phyloP scores from a whole-genome alignment of 2,888 invertebrate genomes.

The Cephus pulcher region DNA sequence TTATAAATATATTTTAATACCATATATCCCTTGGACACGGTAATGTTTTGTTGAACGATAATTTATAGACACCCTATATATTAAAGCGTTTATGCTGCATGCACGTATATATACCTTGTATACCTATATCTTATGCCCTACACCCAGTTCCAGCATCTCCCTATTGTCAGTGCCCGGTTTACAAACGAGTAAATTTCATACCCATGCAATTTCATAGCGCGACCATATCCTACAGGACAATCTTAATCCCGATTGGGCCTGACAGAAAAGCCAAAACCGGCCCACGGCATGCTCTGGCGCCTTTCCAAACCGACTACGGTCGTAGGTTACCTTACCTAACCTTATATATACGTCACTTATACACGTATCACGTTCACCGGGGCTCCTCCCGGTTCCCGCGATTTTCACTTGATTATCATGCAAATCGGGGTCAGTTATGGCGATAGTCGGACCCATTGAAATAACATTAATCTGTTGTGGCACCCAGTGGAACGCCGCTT shows the following conservation, averaged over 20 bases:
- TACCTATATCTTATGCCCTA: too few species aligned
- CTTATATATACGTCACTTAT: too few species aligned
- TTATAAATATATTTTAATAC: too few species aligned
- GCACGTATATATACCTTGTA: too few species aligned
- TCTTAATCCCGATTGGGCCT: constrained; percentile 22
- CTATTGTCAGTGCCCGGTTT: constrained; percentile 23
- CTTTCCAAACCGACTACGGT: too few species aligned
- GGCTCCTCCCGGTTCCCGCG: constrained; percentile 24
- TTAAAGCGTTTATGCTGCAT: too few species aligned
- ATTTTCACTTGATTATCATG: constrained; percentile 50
- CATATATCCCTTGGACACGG: too few species aligned
- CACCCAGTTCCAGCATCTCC: too few species aligned
- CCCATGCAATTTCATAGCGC: constrained; percentile 22
- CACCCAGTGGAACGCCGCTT: constrained; percentile 41
- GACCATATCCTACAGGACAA: constrained; percentile 18
- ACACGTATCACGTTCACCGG: constrained; percentile 41
- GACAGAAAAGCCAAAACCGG: constrained; percentile 16
- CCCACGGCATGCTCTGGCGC: constrained; percentile 1
- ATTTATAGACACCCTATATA: too few species aligned
- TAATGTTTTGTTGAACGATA: too few species aligned
- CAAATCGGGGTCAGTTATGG: constrained; percentile 56
- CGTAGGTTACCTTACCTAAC: too few species aligned
- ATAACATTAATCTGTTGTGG: constrained; percentile 58
- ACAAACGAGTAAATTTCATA: constrained; percentile 38
- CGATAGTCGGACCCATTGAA: constrained; percentile 47